A percentile compares a stretch with the other conserved stretches of the same genome.
Evolutionary conservation across 1,140 invertebrate species (phyloP).

Genomic region (Drosophila varians): DNA sequence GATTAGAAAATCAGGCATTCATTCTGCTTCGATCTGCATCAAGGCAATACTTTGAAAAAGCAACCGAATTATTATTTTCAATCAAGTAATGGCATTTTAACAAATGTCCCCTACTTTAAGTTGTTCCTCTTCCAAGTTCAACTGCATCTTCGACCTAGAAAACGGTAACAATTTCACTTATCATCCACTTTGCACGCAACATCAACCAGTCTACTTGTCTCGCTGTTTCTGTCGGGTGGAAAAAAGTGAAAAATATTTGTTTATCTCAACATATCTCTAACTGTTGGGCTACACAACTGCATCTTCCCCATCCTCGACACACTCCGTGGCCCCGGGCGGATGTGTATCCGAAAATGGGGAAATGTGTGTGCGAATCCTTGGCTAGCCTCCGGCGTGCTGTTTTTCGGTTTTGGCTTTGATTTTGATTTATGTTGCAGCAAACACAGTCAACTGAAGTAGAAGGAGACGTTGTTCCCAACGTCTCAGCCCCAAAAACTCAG

Average conservation of each 20-base stretch:
- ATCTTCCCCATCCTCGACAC: conserved; percentile 32
- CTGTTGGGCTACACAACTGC: conserved; percentile 65
- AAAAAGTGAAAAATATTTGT: conserved; percentile 56
- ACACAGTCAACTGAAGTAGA: conserved; percentile 49
- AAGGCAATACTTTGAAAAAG: too few species aligned
- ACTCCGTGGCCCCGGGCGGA: conserved; percentile 13
- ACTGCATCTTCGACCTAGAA: neutral
- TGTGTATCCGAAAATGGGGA: conserved; percentile 39
- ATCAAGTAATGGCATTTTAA: too few species aligned
- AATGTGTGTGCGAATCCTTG: conserved; percentile 36
- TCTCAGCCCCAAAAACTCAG: neutral
- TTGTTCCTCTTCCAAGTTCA: neutral
- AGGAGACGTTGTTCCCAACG: conserved; percentile 11
- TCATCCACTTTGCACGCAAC: conserved; percentile 39
- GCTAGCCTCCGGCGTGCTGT: conserved; percentile 51
- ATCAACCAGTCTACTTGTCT: conserved; percentile 36
- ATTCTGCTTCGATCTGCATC: too few species aligned
- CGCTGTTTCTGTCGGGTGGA: conserved; percentile 16
- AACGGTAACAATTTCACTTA: conserved; percentile 25
- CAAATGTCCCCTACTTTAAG: neutral
- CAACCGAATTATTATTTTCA: too few species aligned
- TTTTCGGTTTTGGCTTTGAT: conserved; percentile 67
- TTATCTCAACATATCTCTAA: conserved; percentile 70
- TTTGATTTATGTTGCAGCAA: conserved; percentile 81
- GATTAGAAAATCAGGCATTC: too few species aligned